Percentiles rank a stretch among this genome's conserved stretches.
phyloP scores from a whole-genome alignment of 2,797 vertebrate genomes.

The Carcharodon carcharias region DNA sequence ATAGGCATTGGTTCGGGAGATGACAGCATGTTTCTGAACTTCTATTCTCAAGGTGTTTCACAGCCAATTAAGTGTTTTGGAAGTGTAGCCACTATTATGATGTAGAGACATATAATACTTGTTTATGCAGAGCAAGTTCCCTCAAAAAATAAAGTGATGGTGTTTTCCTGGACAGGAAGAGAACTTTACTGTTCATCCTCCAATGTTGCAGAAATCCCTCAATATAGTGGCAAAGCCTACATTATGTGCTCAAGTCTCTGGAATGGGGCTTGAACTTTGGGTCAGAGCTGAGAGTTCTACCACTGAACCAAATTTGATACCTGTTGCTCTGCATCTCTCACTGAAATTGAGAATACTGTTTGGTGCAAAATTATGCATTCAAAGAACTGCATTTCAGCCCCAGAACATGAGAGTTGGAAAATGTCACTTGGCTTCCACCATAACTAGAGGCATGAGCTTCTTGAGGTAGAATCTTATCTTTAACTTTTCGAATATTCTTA shows the following conservation, averaged over 20 bases:
- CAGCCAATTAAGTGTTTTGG: not conserved
- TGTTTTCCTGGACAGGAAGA: not conserved
- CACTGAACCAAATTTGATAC: not conserved
- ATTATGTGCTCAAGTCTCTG: no score
- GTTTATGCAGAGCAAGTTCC: not conserved
- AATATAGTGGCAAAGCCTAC: not conserved
- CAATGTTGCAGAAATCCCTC: not conserved
- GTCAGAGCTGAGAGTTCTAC: not conserved
- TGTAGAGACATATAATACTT: not conserved
- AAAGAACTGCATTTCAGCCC: not conserved
- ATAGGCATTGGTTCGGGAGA: not conserved
- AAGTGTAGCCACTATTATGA: not conserved
- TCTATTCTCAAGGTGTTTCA: not conserved
- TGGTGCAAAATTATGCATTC: not conserved
- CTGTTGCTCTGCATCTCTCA: not conserved
- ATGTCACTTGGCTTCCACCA: not conserved
- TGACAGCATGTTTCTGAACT: not conserved
- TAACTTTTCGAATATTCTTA: not conserved
- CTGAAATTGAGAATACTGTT: not conserved
- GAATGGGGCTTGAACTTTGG: no score
- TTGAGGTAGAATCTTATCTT: not conserved
- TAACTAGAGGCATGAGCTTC: not conserved
- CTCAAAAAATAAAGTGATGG: not conserved
- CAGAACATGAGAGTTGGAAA: not conserved
- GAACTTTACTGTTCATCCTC: not conserved